Percentiles rank a stretch among this genome's conserved stretches.
phyloP scores from a whole-genome alignment of 1,140 invertebrate genomes.

The Chymomyza costata region DNA sequence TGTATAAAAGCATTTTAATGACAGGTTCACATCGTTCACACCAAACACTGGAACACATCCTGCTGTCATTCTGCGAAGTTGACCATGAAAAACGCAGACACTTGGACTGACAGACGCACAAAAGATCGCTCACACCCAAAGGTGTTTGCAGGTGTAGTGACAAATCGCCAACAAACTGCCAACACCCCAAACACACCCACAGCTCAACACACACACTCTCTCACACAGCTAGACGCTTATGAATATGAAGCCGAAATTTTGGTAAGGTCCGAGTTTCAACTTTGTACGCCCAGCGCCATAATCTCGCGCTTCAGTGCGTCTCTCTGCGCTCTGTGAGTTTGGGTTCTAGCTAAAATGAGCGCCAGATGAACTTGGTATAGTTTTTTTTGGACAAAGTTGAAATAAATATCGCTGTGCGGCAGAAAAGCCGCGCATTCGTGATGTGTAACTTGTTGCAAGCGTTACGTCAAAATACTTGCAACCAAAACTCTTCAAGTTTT shows the following conservation, averaged over 20 bases:
- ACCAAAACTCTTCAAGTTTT: too few species aligned
- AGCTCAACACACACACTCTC: slow-evolving; percentile 18
- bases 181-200: slow-evolving; percentile 45
- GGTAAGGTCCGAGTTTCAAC: not conserved
- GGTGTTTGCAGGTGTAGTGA: slow-evolving; percentile 66
- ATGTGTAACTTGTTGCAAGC: slow-evolving; percentile 30
- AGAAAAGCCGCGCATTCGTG: slow-evolving; percentile 47
- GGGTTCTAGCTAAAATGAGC: slow-evolving; percentile 9
- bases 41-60: slow-evolving; percentile 29
- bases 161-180: slow-evolving; percentile 48
- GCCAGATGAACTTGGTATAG: slow-evolving; percentile 25
- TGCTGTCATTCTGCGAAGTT: slow-evolving; percentile 57
- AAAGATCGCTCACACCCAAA: slow-evolving; percentile 33
- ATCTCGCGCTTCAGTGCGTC: slow-evolving; percentile 41
- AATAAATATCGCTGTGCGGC: slow-evolving; percentile 47
- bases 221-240: slow-evolving; percentile 1
- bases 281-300: not conserved
- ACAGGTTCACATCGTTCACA: slow-evolving; percentile 15
- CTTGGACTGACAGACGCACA: slow-evolving; percentile 9
- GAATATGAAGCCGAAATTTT: too few species aligned
- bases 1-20: slow-evolving; percentile 24
- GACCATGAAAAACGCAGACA: slow-evolving; percentile 60
- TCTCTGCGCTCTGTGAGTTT: slow-evolving; percentile 3
- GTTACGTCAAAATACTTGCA: slow-evolving; percentile 1
- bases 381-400: slow-evolving; percentile 37